Conservation (phyloP, 2,888 invertebrate genomes). For the Anthrax anthrax region DNA sequence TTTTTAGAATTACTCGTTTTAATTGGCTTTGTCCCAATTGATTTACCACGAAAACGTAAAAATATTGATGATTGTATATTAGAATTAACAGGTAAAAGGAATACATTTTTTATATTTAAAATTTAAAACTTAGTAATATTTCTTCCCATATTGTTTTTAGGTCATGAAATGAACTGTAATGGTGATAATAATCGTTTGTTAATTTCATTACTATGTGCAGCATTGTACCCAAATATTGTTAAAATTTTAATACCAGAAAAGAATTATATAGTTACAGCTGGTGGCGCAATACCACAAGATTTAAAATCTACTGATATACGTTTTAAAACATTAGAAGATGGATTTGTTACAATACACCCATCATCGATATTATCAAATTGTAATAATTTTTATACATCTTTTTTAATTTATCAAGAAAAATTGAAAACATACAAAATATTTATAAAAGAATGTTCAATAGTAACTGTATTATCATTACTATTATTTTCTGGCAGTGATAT, state of each 20-base stretch:
- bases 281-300: slow-evolving; percentile 59
- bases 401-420: slow-evolving; percentile 70
- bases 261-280: slow-evolving; percentile 54
- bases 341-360: slow-evolving; percentile 59
- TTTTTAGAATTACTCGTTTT: slow-evolving; percentile 57
- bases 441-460: slow-evolving; percentile 68
- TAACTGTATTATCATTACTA: slow-evolving; percentile 58
- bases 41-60: slow-evolving; percentile 39
- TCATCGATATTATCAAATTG: slow-evolving; percentile 58
- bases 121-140: too few species aligned
- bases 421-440: slow-evolving; percentile 66
- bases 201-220: slow-evolving; percentile 76
- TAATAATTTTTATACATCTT: slow-evolving; percentile 55
- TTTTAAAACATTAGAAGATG: slow-evolving; percentile 61
- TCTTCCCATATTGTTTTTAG: slow-evolving; percentile 11
- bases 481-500: slow-evolving; percentile 59
- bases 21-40: slow-evolving; percentile 63
- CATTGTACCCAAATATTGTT: slow-evolving; percentile 84
- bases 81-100: slow-evolving; percentile 42
- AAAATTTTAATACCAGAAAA: slow-evolving; percentile 66
- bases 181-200: slow-evolving; percentile 60
- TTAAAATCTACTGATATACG: slow-evolving; percentile 55
- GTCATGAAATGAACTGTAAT: slow-evolving; percentile 49
- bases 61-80: slow-evolving; percentile 47
- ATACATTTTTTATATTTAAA: neutral